Conservation (phyloP, 2,797 vertebrate species). For the Thunnus albacares region DNA sequence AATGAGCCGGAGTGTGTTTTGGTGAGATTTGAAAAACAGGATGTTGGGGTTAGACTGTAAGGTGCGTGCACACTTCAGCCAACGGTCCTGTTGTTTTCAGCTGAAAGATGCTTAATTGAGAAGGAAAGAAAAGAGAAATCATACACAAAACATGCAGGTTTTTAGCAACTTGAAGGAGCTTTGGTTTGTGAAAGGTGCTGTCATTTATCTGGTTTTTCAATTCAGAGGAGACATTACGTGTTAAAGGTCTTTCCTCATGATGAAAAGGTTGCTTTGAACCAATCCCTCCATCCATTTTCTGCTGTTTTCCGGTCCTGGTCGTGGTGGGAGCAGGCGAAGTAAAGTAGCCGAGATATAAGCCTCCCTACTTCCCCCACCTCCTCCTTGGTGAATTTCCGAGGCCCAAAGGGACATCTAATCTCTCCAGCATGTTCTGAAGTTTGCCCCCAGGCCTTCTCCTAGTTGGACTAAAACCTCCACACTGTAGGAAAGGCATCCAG, state of each 20-base stretch:
- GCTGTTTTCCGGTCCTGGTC: background rate
- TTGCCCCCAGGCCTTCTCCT: background rate
- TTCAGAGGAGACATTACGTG: no score
- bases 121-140: no score
- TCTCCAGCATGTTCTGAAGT: background rate
- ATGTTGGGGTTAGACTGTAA: background rate
- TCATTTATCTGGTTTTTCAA: no score
- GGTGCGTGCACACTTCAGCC: background rate
- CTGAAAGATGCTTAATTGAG: background rate
- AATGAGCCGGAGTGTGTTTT: background rate
- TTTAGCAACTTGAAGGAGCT: no score
- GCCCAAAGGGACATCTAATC: constrained; percentile 1
- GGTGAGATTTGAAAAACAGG: constrained; percentile 4
- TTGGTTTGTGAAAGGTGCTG: no score
- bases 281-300: background rate
- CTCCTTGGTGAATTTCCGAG: constrained; percentile 5
- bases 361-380: background rate
- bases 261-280: background rate
- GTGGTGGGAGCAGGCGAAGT: background rate
- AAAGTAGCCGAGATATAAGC: background rate
- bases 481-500: background rate
- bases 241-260: background rate
- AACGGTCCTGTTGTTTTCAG: constrained; percentile 1
- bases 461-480: background rate
- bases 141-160: no score